phyloP scores from a whole-genome alignment of 1,140 invertebrate species.

The Bombyx mandarina region DNA sequence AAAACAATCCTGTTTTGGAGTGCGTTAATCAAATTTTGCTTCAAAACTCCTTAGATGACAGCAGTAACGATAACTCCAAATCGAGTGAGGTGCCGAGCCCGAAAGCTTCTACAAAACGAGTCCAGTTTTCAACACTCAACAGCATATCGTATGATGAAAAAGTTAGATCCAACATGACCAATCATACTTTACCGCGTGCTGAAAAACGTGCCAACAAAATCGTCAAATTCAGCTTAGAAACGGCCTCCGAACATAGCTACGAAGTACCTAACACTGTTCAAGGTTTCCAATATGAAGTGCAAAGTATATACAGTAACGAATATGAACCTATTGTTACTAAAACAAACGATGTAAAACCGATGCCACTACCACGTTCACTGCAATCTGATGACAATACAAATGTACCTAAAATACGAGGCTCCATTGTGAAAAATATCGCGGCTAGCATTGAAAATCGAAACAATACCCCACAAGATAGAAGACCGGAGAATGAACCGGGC shows the following conservation, averaged over 20 bases:
- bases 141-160: conserved; percentile 69
- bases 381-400: conserved; percentile 31
- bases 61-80: conserved; percentile 64
- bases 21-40: conserved; percentile 84
- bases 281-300: conserved; percentile 72
- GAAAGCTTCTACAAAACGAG: conserved; percentile 63
- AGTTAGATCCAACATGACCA: conserved; percentile 42
- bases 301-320: conserved; percentile 76
- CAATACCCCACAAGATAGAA: conserved; percentile 41
- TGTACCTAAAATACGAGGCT: conserved; percentile 56
- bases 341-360: conserved; percentile 52
- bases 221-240: conserved; percentile 69
- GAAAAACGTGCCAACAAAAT: conserved; percentile 66
- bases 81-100: conserved; percentile 63
- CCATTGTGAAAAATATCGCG: conserved; percentile 71
- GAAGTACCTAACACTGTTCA: conserved; percentile 66
- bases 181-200: conserved; percentile 50
- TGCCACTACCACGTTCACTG: conserved; percentile 40
- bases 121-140: conserved; percentile 68
- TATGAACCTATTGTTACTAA: conserved; percentile 75
- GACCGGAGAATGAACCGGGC: conserved; percentile 41
- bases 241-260: conserved; percentile 68
- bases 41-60: conserved; percentile 71
- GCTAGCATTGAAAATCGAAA: conserved; percentile 74
- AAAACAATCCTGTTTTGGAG: conserved; percentile 82